Evolutionary conservation across 2,888 invertebrate genomes (phyloP).

Genomic region (Agrochola litura): DNA sequence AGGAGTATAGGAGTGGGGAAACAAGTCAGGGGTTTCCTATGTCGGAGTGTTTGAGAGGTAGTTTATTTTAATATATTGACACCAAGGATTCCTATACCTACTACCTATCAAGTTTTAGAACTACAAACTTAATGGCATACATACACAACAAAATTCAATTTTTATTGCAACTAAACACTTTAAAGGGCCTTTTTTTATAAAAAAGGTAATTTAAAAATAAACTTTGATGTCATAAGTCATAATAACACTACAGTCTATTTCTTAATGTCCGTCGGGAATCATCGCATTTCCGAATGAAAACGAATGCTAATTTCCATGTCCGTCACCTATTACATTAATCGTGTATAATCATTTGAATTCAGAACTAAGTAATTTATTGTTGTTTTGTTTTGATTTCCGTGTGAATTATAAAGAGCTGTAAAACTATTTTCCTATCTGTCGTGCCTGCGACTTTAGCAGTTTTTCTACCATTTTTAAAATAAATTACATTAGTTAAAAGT

Average conservation of each 20-base stretch:
- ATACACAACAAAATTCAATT: background rate
- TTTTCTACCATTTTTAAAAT: too few relatives aligned
- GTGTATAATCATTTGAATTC: too few relatives aligned
- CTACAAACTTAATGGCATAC: background rate
- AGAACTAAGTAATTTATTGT: too few relatives aligned
- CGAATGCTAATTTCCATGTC: too few relatives aligned
- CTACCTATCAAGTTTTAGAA: background rate
- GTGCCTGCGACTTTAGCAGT: too few relatives aligned
- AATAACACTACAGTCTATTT: background rate
- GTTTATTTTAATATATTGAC: background rate
- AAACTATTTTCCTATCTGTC: too few relatives aligned
- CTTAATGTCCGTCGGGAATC: too few relatives aligned
- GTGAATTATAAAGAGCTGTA: too few relatives aligned
- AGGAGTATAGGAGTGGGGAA: constrained; percentile 70
- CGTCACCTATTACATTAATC: too few relatives aligned
- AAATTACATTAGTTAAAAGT: too few relatives aligned
- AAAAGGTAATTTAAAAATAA: background rate
- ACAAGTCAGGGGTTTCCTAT: constrained; percentile 92
- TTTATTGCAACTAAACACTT: background rate
- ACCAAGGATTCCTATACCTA: background rate
- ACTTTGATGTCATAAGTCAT: background rate
- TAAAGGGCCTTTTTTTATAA: background rate
- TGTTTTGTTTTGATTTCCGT: too few relatives aligned
- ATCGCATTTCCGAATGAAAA: too few relatives aligned
- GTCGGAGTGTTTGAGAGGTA: constrained; percentile 90